Percentiles rank a stretch among this genome's conserved stretches.
phyloP scores from a whole-genome alignment of 2,888 invertebrate species.

The Andrena praecox region DNA sequence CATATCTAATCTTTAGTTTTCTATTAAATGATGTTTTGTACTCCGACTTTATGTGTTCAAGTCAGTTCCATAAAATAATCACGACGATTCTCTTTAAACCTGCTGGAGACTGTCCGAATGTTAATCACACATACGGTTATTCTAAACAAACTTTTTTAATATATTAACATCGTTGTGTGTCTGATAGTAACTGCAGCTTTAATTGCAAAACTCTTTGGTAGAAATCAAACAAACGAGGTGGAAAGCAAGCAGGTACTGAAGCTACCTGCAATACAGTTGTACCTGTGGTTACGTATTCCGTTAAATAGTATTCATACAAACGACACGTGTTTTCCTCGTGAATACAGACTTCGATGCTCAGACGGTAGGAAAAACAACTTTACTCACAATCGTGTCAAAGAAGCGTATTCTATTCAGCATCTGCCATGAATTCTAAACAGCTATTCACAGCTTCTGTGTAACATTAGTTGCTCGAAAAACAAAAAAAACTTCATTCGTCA shows the following conservation, averaged over 20 bases:
- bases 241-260: neutral
- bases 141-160: neutral
- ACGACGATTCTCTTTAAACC: neutral
- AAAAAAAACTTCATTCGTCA: neutral
- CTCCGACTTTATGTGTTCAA: neutral
- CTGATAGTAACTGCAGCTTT: neutral
- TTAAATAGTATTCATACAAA: conserved; percentile 14
- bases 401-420: neutral
- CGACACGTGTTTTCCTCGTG: conserved; percentile 36
- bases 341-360: conserved; percentile 4
- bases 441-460: neutral
- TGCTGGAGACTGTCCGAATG: neutral
- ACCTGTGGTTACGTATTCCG: conserved; percentile 48
- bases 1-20: neutral
- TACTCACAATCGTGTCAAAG: neutral
- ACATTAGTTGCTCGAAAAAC: neutral
- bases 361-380: neutral
- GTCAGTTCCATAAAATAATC: no score
- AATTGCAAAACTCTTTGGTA: neutral
- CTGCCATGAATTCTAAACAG: neutral
- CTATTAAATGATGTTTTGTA: neutral
- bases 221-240: no score
- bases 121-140: neutral
- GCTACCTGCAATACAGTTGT: conserved; percentile 36
- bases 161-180: neutral